Conservation (phyloP, 2,888 invertebrate genomes). For the Cactoblastis cactorum region DNA sequence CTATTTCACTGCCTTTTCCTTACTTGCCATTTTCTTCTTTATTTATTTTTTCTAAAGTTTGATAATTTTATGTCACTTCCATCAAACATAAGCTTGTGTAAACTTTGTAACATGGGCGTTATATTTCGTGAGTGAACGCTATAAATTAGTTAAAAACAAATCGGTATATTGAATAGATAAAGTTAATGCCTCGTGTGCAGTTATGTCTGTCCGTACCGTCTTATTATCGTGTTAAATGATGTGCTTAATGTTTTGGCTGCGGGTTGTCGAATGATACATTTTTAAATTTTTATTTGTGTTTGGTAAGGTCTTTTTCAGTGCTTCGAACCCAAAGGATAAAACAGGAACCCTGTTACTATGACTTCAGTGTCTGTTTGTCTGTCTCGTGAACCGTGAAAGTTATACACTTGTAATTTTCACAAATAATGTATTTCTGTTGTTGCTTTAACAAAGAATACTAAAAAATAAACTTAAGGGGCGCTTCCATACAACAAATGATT, state of each 20-base stretch:
- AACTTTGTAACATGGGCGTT: constrained; percentile 45
- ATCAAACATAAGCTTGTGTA: constrained; percentile 23
- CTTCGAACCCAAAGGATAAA: too few relatives aligned
- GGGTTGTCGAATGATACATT: constrained; percentile 34
- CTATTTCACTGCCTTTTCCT: too few relatives aligned
- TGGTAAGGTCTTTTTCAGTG: background rate
- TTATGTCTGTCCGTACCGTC: constrained; percentile 40
- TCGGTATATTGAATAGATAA: constrained; percentile 65
- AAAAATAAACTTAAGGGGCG: too few relatives aligned
- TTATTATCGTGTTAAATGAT: constrained; percentile 53
- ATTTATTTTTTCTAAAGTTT: too few relatives aligned
- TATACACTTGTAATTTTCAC: too few relatives aligned
- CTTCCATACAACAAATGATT: too few relatives aligned
- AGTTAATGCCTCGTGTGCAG: constrained; percentile 56
- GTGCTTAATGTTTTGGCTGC: constrained; percentile 55
- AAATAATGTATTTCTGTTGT: too few relatives aligned
- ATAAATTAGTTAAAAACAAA: constrained; percentile 78
- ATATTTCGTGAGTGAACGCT: constrained; percentile 56
- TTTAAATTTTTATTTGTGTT: background rate
- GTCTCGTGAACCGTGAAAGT: too few relatives aligned
- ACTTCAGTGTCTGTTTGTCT: too few relatives aligned
- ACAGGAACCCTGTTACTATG: too few relatives aligned
- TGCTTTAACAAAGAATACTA: too few relatives aligned
- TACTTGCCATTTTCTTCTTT: too few relatives aligned
- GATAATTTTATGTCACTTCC: constrained; percentile 28